These are phyloP conservation scores for Yponomeuta plumbellus DNA, from an alignment of 2,888 invertebrate genomes.

Conservation along the genomic window DNA sequence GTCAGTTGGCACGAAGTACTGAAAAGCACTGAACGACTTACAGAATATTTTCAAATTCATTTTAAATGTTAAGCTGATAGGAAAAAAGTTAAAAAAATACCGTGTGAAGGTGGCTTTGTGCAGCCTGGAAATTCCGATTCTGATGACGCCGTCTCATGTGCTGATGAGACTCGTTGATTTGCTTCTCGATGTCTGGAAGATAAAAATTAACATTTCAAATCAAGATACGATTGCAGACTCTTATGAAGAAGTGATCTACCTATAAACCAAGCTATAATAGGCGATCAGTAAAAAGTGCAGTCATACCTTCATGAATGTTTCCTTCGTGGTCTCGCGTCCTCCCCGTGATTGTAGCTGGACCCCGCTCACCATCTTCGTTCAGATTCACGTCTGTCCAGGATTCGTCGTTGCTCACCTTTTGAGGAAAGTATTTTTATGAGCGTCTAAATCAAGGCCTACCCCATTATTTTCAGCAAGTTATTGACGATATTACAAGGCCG, in stretches of 20 bases:
- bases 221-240: background rate
- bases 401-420: conserved; percentile 82
- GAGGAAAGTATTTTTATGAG: conserved; percentile 11
- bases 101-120: conserved; percentile 63
- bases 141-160: conserved; percentile 56
- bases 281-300: background rate
- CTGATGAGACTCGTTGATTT: conserved; percentile 53
- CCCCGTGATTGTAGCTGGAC: conserved; percentile 68
- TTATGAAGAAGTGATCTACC: background rate
- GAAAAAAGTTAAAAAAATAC: conserved; percentile 32
- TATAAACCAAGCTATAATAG: background rate
- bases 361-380: conserved; percentile 86
- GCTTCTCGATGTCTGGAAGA: conserved; percentile 59
- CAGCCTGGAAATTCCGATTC: conserved; percentile 54
- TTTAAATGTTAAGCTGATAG: background rate
- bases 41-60: no score
- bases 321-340: conserved; percentile 82
- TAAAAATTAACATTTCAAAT: background rate
- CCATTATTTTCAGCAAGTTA: background rate
- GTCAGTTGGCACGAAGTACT: no score
- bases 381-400: conserved; percentile 96
- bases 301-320: conserved; percentile 69
- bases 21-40: no score
- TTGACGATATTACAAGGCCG: background rate
- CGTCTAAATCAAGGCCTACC: background rate